These are phyloP conservation scores for Xenopus petersii DNA, from an alignment of 2,797 vertebrate genomes.

Conservation along the genomic window DNA sequence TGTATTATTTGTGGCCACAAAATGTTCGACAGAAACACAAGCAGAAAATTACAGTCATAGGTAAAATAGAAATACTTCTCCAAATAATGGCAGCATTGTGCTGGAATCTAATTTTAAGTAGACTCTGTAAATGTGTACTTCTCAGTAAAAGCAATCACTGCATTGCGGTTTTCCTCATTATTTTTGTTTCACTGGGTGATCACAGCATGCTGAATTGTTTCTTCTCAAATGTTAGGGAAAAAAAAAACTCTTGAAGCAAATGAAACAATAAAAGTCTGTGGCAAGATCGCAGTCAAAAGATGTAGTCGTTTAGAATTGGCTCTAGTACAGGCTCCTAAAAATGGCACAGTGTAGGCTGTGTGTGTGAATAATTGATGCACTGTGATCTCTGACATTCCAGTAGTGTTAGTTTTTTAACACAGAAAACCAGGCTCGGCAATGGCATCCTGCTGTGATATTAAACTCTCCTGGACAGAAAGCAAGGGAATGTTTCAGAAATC, in stretches of 20 bases:
- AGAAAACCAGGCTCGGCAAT: conserved; percentile 52
- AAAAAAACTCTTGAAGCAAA: conserved; percentile 34
- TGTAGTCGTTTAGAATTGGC: conserved; percentile 35
- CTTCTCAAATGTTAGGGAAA: conserved; percentile 33
- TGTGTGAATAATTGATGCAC: conserved; percentile 42
- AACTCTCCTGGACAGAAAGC: conserved; percentile 45
- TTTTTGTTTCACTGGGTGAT: conserved; percentile 48
- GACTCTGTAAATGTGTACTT: conserved; percentile 45
- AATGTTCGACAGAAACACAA: background rate
- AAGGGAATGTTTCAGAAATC: conserved; percentile 36
- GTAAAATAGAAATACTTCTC: conserved; percentile 33
- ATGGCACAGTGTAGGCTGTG: conserved; percentile 42
- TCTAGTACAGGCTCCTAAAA: conserved; percentile 26
- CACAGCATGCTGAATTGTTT: conserved; percentile 48
- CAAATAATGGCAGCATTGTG: conserved; percentile 42
- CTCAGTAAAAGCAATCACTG: conserved; percentile 45
- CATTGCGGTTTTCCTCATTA: conserved; percentile 46
- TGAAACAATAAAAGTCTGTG: conserved; percentile 45
- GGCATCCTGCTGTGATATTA: conserved; percentile 57
- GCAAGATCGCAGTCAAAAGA: conserved; percentile 45
- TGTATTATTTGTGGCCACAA: too few relatives aligned
- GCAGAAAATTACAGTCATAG: conserved; percentile 24
- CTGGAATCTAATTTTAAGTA: conserved; percentile 31
- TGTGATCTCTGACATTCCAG: conserved; percentile 51
- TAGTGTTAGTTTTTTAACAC: conserved; percentile 51